Evolutionary conservation across 2,113 vertebrate species (phyloP).

Genomic region (Macquaria australasica): DNA sequence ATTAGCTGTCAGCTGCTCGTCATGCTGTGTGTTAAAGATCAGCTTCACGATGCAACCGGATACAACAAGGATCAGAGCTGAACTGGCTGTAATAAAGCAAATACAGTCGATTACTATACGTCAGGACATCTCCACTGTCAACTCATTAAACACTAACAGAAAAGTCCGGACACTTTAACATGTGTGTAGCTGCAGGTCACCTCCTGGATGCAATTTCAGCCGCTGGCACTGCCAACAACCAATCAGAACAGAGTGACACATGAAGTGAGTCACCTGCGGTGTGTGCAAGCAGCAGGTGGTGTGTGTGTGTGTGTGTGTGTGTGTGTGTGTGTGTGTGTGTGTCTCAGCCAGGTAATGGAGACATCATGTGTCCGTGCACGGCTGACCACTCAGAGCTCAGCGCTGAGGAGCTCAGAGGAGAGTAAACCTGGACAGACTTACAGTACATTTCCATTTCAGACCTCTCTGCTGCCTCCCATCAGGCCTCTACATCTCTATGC

Average conservation of each 20-base stretch:
- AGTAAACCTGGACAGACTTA: neutral
- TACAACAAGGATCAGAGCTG: neutral
- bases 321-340: constrained; percentile 7
- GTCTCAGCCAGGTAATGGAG: constrained; percentile 52
- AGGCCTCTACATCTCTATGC: neutral
- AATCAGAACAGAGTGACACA: constrained; percentile 27
- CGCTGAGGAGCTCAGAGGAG: neutral
- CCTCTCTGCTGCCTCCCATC: neutral
- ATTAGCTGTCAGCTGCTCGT: neutral
- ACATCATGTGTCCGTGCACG: constrained; percentile 45
- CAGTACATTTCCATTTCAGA: neutral
- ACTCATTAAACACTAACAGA: constrained; percentile 1
- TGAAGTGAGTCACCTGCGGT: neutral
- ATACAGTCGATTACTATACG: neutral
- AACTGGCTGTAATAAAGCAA: neutral
- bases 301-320: neutral
- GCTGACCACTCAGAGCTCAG: constrained; percentile 16
- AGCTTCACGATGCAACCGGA: neutral
- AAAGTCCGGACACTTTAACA: neutral
- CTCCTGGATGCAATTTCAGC: constrained; percentile 39
- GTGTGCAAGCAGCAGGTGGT: constrained; percentile 12
- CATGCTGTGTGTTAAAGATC: neutral
- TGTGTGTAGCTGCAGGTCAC: neutral
- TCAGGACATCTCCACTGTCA: neutral
- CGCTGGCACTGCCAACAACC: neutral